Conservation (phyloP, 2,888 invertebrate species). For the Antitype chi region DNA sequence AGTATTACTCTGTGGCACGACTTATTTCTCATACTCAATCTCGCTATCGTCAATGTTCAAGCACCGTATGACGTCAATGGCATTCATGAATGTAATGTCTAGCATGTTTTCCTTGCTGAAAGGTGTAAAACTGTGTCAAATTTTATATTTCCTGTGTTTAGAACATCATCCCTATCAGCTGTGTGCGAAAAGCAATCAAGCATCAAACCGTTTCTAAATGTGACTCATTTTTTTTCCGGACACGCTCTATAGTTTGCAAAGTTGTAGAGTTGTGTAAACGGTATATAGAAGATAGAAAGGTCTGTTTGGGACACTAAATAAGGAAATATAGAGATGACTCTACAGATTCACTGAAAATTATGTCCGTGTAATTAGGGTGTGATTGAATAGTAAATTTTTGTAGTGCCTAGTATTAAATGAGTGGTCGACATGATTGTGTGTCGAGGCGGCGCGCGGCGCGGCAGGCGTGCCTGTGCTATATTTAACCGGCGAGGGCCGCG, state of each 20-base stretch:
- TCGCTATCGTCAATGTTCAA: conserved; percentile 50
- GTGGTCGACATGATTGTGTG: conserved; percentile 85
- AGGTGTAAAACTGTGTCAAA: conserved; percentile 49
- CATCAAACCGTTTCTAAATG: conserved; percentile 14
- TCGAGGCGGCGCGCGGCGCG: conserved; percentile 78
- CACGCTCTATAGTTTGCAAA: neutral
- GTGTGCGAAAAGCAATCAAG: neutral
- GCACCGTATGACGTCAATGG: conserved; percentile 60
- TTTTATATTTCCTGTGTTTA: conserved; percentile 38
- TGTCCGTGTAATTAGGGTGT: conserved; percentile 34
- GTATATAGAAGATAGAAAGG: neutral
- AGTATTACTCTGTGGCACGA: conserved; percentile 38
- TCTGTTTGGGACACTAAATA: neutral
- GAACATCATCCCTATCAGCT: conserved; percentile 7
- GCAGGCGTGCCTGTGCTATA: conserved; percentile 88
- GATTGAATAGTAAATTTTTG: conserved; percentile 63
- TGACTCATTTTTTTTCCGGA: neutral
- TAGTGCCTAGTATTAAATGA: conserved; percentile 74
- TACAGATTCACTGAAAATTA: neutral
- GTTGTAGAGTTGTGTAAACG: neutral
- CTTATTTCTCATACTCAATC: conserved; percentile 56
- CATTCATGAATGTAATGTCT: conserved; percentile 57
- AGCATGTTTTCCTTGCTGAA: conserved; percentile 43
- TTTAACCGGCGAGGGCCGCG: conserved; percentile 87
- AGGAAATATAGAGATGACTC: neutral